A percentile compares a stretch with the other conserved stretches of the same genome.
phyloP scores from a whole-genome alignment of 2,888 invertebrate genomes.

The Pimpla rufipes region DNA sequence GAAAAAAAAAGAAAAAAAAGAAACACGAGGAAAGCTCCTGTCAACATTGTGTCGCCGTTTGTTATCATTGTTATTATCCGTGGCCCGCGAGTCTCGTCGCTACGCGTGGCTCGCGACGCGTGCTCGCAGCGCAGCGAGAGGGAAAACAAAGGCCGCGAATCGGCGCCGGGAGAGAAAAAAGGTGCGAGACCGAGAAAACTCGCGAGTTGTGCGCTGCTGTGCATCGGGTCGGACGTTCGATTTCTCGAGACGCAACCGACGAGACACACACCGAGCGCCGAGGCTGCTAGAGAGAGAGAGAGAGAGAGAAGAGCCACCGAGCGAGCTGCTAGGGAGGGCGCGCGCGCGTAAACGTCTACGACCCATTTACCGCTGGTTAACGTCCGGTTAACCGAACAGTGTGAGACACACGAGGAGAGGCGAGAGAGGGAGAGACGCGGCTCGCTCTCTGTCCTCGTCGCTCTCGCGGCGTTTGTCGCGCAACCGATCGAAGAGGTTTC shows the following conservation, averaged over 20 bases:
- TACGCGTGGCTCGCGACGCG: no score
- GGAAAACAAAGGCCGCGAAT: not conserved
- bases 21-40: not conserved
- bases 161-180: no score
- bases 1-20: not conserved
- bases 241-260: constrained; percentile 39
- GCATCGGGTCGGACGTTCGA: constrained; percentile 30
- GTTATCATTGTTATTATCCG: not conserved
- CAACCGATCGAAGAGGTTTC: constrained; percentile 14
- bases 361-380: constrained; percentile 65
- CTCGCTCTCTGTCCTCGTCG: not conserved
- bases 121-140: no score
- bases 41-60: not conserved
- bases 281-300: not conserved
- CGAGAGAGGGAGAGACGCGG: not conserved
- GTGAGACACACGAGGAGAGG: constrained; percentile 13
- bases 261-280: not conserved
- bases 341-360: constrained; percentile 60
- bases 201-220: no score
- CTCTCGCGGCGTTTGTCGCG: not conserved
- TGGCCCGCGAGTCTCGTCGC: no score
- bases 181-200: not conserved
- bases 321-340: constrained; percentile 28
- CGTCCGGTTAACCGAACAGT: constrained; percentile 60
- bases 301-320: not conserved